These are phyloP conservation scores for Crocuta crocuta DNA, from an alignment of 2,113 vertebrate genomes.

Conservation along the genomic window DNA sequence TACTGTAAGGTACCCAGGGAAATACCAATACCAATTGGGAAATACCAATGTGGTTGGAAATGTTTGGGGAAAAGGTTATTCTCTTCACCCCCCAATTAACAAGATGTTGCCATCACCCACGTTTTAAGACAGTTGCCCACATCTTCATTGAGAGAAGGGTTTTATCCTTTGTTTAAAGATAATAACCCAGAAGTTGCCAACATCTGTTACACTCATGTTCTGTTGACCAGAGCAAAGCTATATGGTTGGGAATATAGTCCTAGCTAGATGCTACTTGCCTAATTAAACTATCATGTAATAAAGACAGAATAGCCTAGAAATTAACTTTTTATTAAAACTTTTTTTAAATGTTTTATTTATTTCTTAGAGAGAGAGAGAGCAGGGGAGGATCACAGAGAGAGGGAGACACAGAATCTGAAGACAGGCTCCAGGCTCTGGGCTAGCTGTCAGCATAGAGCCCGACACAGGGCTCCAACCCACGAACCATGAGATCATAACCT, in stretches of 20 bases:
- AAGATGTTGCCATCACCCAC: neutral
- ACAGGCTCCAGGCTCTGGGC: too few species aligned
- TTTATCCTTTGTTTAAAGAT: neutral
- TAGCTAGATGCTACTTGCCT: neutral
- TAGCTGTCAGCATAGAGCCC: too few species aligned
- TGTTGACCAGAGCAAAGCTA: neutral
- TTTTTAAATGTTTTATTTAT: too few species aligned
- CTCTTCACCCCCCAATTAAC: neutral
- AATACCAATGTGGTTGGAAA: neutral
- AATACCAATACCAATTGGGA: neutral
- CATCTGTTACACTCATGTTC: neutral
- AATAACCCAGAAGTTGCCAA: neutral
- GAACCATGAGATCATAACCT: too few species aligned
- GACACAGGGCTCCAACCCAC: too few species aligned
- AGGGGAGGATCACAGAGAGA: too few species aligned
- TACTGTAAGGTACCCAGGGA: neutral
- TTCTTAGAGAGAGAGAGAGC: too few species aligned
- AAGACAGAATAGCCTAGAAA: neutral
- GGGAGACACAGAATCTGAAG: too few species aligned
- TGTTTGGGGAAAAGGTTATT: neutral
- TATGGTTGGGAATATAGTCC: neutral
- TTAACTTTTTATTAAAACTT: neutral
- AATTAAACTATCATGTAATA: neutral
- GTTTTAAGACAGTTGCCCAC: neutral
- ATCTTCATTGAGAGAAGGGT: neutral